Base-by-base conservation (phyloP, 2,113 vertebrate species). In the Cavia porcellus region DNA sequence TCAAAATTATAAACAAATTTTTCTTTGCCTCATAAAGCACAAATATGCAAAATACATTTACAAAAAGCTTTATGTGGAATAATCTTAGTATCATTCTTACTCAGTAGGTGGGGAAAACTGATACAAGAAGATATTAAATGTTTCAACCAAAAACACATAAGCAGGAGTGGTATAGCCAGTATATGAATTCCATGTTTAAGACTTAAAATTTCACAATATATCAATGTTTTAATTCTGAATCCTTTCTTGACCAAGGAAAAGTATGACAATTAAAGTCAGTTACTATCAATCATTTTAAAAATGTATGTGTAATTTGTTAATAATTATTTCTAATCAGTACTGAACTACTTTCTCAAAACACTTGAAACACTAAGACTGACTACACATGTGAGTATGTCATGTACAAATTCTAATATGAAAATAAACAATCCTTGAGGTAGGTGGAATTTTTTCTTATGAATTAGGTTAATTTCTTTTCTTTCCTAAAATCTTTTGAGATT, bases 291-390 rank as follows among this genome's bases (percentile, higher is more conserved):
- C 61, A 86, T 59, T 95, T 90, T 5, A 72, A 82, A 93, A 77
- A 35, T 15, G 9, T 57, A 59, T 38, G 30, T 50, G 86, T 92
- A 52, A 50, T 81, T 94, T 88, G 28, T 85, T 81, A 81, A 47
- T 24, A 74, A 62, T 95, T 89, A 96, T 10, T 42, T 92, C 5
- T 89, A 89, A 84, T 64, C n/a, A 86, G 70, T 77, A 85, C 10
- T 77, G 5, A 87, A 28, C 4, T 68, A 64, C 85, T 88, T 90
- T 88, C 79, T 93, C 61, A 85, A 86, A 74, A 81, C 61, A 79
- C 7, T 94, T 96, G 94, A 92, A 80, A 74, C 79, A 94, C 83
- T 79, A 90, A 75, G 30, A 90, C 2, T 92, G 81, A 59, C 59
- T 89, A 5, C 61, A 2, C 32, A 88, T 66, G 35, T 94, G 14